Percentiles rank a stretch among this genome's conserved stretches.
phyloP scores from a whole-genome alignment of 1,140 invertebrate genomes.

The Rhagoletis pomonella region DNA sequence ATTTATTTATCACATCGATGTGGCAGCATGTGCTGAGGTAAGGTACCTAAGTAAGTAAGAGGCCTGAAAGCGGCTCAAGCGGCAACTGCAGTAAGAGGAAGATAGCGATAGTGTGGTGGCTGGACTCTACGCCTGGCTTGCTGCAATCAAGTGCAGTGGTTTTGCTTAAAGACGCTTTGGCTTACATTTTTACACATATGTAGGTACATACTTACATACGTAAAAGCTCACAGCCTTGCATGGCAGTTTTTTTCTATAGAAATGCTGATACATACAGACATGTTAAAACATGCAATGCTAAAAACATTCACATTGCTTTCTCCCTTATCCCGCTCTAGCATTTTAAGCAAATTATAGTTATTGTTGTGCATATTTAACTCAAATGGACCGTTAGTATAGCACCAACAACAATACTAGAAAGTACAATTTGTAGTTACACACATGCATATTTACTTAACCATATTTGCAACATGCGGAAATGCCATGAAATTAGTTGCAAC shows the following conservation, averaged over 20 bases:
- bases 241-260: not conserved
- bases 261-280: too few relatives aligned
- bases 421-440: slow-evolving; percentile 26
- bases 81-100: not conserved
- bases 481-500: slow-evolving; percentile 36
- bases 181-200: not conserved
- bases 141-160: not conserved
- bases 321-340: not conserved
- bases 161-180: not conserved
- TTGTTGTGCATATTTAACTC: not conserved
- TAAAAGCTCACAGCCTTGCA: not conserved
- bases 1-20: slow-evolving; percentile 59
- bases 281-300: too few relatives aligned
- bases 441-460: too few relatives aligned
- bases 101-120: not conserved
- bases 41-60: not conserved
- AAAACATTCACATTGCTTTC: too few relatives aligned
- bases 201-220: too few relatives aligned
- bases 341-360: not conserved
- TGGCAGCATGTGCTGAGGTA: not conserved
- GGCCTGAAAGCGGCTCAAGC: not conserved
- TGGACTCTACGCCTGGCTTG: not conserved
- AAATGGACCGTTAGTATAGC: not conserved
- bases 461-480: slow-evolving; percentile 27
- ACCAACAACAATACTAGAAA: not conserved